Evolutionary conservation across 1,140 invertebrate genomes (phyloP), one percentile per base, ranked within the genome.

Genomic region (Drosophila albomicans): DNA sequence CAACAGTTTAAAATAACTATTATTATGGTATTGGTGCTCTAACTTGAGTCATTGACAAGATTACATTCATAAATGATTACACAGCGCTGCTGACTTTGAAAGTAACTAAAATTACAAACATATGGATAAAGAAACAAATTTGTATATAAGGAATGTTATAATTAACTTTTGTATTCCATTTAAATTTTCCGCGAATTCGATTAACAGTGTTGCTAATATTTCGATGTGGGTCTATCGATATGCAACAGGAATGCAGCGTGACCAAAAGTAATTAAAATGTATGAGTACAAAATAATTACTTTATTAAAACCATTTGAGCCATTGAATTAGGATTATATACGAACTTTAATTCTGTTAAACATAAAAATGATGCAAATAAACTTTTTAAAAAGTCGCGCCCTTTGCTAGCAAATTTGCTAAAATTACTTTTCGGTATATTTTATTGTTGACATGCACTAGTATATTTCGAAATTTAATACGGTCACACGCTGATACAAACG

Each of bases 181-280:
- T 58, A 35, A 59, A 73, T 28, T 13, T 28, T n/a, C 6, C 51
- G 51, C 28, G 1, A n/a, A 5, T 13, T 32, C 1, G 3, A 43
- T 10, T 25, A 8, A 1, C 71, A 74, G 57, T 0, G 64, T 46
- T 74, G 71, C 65, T 30, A 16, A 15, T 35, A n/a, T 5, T 41
- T 5, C 20, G 38, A 61, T 54, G 32, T 8, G n/a, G 15, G n/a
- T 15, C 7, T 54, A 73, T 74, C 71, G 71, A 69, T 74, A 59
- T 28, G 5, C 56, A 41, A 46, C 15, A n/a, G 20, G 28, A 46
- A 61, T 59, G 10, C 20, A 25, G 20, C 8, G 6, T 32, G 32
- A 32, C 30, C 32, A 32, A 32, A 32, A 32, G 32, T 32, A 32
- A 8, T 32, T 32, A 32, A 32, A 32, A 8, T 32, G 1, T 5